phyloP scores from a whole-genome alignment of 2,888 invertebrate genomes.

The Morpho achilles region DNA sequence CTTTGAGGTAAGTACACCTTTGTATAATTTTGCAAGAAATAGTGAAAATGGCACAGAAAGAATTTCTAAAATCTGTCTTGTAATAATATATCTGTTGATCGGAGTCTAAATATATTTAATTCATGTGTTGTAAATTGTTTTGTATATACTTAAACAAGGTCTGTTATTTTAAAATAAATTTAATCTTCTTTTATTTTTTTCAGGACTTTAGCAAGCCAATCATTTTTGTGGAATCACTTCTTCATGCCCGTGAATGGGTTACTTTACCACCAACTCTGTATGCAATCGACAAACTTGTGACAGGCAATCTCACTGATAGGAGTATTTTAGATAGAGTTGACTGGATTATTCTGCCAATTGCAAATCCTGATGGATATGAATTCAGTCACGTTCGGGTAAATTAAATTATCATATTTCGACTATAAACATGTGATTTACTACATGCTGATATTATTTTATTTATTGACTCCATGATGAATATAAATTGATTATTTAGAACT shows the following conservation, averaged over 20 bases:
- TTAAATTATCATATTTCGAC: no score
- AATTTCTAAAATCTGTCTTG: no score
- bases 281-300: slow-evolving; percentile 79
- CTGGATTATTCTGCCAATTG: slow-evolving; percentile 83
- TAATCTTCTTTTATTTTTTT: not conserved
- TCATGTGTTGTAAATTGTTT: no score
- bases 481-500: no score
- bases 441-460: no score
- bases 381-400: slow-evolving; percentile 77
- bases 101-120: no score
- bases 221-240: slow-evolving; percentile 80
- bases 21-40: not conserved
- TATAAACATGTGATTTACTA: no score
- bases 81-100: no score
- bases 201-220: slow-evolving; percentile 57
- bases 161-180: no score
- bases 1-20: slow-evolving; percentile 28
- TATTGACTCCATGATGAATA: no score
- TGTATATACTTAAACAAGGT: no score
- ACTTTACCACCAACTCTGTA: slow-evolving; percentile 82
- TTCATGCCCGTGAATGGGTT: slow-evolving; percentile 86
- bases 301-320: slow-evolving; percentile 45
- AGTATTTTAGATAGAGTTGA: slow-evolving; percentile 76
- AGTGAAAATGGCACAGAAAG: no score
- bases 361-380: slow-evolving; percentile 88